Evolutionary conservation across 2,113 vertebrate species (phyloP).

Genomic region (Vulpes lagopus): DNA sequence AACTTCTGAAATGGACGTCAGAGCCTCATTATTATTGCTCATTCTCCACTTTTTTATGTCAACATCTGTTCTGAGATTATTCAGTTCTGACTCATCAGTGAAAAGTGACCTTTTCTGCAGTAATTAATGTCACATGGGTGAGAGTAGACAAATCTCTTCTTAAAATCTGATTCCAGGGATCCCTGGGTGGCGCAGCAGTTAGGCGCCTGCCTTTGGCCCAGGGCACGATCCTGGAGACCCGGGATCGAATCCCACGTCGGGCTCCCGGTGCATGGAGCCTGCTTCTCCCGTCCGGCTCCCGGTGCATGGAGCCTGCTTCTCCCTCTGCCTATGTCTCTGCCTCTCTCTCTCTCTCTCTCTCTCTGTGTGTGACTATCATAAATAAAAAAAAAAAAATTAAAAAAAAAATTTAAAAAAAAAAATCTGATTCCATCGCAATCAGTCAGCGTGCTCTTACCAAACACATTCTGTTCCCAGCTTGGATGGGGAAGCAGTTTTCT

Average conservation of each 20-base stretch:
- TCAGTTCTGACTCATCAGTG: neutral
- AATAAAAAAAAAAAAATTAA: too few relatives aligned
- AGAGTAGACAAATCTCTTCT: neutral
- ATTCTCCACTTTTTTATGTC: neutral
- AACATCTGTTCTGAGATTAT: neutral
- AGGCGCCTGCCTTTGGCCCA: too few relatives aligned
- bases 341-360: too few relatives aligned
- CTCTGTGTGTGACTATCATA: too few relatives aligned
- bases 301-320: too few relatives aligned
- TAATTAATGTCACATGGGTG: neutral
- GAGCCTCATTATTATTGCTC: neutral
- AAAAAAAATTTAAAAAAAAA: neutral
- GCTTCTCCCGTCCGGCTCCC: too few relatives aligned
- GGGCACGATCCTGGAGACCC: too few relatives aligned
- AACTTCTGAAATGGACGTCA: conserved; percentile 17
- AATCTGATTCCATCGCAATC: neutral
- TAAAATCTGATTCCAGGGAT: neutral
- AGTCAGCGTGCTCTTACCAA: neutral
- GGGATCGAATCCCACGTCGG: too few relatives aligned
- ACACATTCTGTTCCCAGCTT: neutral
- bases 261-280: too few relatives aligned
- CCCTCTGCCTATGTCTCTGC: too few relatives aligned
- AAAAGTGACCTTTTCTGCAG: neutral
- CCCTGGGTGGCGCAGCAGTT: too few relatives aligned
- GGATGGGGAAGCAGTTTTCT: conserved; percentile 24